phyloP scores from a whole-genome alignment of 2,888 invertebrate species.

The Andrena praecox region DNA sequence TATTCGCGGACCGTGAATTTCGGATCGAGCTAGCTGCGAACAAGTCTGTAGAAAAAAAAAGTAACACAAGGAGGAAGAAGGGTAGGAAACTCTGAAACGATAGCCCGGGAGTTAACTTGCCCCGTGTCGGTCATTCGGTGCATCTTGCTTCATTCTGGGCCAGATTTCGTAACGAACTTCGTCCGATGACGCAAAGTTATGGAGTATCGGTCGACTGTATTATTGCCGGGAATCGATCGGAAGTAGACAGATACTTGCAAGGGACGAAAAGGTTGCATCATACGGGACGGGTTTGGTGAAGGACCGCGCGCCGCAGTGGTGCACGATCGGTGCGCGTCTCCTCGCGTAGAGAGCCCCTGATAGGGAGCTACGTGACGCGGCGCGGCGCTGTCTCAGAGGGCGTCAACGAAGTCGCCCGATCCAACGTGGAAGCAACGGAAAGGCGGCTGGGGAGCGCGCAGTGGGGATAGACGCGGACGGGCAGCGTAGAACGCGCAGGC shows the following conservation, averaged over 20 bases:
- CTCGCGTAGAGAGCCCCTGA: slow-evolving; percentile 46
- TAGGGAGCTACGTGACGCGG: slow-evolving; percentile 77
- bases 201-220: not conserved
- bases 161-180: not conserved
- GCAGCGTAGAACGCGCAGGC: not conserved
- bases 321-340: not conserved
- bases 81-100: no score
- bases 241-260: slow-evolving; percentile 13
- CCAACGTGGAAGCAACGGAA: slow-evolving; percentile 53
- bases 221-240: not conserved
- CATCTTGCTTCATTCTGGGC: not conserved
- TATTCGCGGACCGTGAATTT: not conserved
- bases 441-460: slow-evolving; percentile 21
- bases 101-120: not conserved
- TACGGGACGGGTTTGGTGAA: not conserved
- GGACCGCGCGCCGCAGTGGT: no score
- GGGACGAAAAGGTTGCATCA: slow-evolving; percentile 35
- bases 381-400: slow-evolving; percentile 73
- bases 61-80: not conserved
- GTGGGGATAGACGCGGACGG: slow-evolving; percentile 15
- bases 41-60: not conserved
- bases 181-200: not conserved
- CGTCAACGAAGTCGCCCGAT: slow-evolving; percentile 76
- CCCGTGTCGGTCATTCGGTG: not conserved
- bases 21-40: not conserved